Conservation (phyloP, 1,140 invertebrate species). For the Lordiphosa mommai region DNA sequence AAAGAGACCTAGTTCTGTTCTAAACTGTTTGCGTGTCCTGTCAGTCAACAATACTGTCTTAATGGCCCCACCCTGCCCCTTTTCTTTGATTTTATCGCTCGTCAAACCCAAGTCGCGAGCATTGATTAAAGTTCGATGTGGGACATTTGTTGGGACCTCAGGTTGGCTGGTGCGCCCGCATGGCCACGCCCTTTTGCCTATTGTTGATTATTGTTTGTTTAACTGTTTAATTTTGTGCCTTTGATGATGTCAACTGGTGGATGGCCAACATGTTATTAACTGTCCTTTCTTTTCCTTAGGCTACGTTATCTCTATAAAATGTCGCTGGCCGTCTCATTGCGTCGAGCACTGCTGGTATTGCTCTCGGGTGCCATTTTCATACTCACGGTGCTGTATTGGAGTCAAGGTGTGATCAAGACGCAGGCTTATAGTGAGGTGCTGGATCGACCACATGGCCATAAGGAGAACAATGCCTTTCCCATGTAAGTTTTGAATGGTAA, state of each 20-base stretch:
- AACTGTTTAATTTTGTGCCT: constrained; percentile 37
- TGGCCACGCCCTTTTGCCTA: constrained; percentile 14
- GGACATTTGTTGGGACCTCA: neutral
- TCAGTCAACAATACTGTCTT: constrained; percentile 33
- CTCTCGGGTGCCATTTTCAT: constrained; percentile 66
- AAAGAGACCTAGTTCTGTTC: too few relatives aligned
- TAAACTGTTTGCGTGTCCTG: constrained; percentile 6
- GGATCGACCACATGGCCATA: constrained; percentile 47
- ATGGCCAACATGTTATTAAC: constrained; percentile 1
- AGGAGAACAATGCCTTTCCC: constrained; percentile 31
- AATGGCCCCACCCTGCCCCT: constrained; percentile 20
- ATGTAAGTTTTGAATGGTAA: constrained; percentile 50
- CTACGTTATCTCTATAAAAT: constrained; percentile 78
- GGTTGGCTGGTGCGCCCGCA: neutral
- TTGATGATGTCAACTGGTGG: constrained; percentile 49
- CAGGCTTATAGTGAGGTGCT: constrained; percentile 55
- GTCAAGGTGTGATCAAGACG: constrained; percentile 64
- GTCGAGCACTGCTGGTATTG: constrained; percentile 62
- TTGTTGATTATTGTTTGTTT: constrained; percentile 33
- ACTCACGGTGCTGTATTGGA: constrained; percentile 77
- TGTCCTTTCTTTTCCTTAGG: constrained; percentile 25
- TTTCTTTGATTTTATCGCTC: constrained; percentile 64
- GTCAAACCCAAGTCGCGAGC: constrained; percentile 47
- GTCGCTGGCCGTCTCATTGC: constrained; percentile 76
- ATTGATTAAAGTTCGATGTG: constrained; percentile 64